phyloP scores from a whole-genome alignment of 2,113 vertebrate species.

The Hipposideros armiger region DNA sequence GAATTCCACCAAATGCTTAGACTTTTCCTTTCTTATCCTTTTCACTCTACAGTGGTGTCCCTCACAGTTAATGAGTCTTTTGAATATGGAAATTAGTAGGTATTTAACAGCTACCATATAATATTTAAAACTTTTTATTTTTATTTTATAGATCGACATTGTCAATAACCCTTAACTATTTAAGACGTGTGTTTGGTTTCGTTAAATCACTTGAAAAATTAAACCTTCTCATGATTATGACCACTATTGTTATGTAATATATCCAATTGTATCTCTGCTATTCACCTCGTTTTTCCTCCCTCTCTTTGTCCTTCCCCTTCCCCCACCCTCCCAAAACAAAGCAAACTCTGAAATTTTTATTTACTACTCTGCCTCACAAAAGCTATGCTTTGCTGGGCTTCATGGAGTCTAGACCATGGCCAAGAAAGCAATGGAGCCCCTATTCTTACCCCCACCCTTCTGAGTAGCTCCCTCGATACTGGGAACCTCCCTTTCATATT shows the following conservation, averaged over 20 bases:
- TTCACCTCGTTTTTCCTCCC: neutral
- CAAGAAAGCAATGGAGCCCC: neutral
- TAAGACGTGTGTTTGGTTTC: neutral
- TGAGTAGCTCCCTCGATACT: neutral
- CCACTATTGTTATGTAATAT: neutral
- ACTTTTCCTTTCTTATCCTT: neutral
- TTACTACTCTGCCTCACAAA: neutral
- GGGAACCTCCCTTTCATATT: neutral
- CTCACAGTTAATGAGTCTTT: neutral
- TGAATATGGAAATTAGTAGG: neutral
- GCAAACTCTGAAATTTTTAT: neutral
- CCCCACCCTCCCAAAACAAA: neutral
- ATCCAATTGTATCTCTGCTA: neutral
- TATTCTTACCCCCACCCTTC: neutral
- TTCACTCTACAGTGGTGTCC: neutral
- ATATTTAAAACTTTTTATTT: neutral
- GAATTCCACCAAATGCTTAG: neutral
- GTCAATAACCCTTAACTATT: neutral
- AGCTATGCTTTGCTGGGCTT: neutral
- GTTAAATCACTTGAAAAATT: conserved; percentile 14
- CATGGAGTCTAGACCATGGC: neutral
- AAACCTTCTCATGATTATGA: neutral
- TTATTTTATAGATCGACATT: neutral
- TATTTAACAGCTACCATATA: neutral
- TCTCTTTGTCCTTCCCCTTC: too few species aligned